Evolutionary conservation across 2,888 invertebrate species (phyloP), one percentile per base, ranked within the genome.

Genomic region (Neoscelio sp.): DNA sequence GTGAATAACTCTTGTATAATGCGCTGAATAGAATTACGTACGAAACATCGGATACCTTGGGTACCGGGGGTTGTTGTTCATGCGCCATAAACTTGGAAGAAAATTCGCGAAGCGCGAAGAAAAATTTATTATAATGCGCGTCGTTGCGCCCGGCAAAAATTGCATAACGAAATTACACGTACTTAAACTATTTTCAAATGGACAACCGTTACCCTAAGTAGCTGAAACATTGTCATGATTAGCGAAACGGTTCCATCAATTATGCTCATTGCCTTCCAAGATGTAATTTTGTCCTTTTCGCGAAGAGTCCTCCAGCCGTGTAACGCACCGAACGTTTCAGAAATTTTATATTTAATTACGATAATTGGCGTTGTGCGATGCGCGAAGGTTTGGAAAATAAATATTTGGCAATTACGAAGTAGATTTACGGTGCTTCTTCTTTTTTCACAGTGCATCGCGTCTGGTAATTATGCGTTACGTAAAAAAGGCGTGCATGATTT

Each of bases 91-190:
- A 67, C 38, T 20, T 26, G 44, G 52, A 64, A 48, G 65, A 54
- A 71, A 77, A 77, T 79, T 79, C 58, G 62, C 70, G 56, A 46
- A 79, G 77, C 80, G 81, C 74, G 60, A 80, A 81, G 78, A 70
- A 75, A 81, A 80, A 77, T 73, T 70, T 40, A 42, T 42, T 52
- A 40, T 44, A 48, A 54, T 30, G 50, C 70, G 79, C 81, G 56
- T 75, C 68, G 79, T 73, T 81, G 58, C 48, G 5, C 67, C 40
- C 48, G 56, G 17, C 6, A 67, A 54, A 73, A 80, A 71, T 83
- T 81, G 73, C 73, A 74, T 67, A 82, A 80, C 70, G 23, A 77
- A 74, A 77, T 44, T 38, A 46, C 50, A 12, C 78, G 78, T 77
- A 60, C 78, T 79, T 81, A 73, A 64, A 60, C 78, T 30, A 38